These are phyloP conservation scores for Therioaphis trifolii DNA, from an alignment of 2,888 invertebrate genomes.

Conservation along the genomic window DNA sequence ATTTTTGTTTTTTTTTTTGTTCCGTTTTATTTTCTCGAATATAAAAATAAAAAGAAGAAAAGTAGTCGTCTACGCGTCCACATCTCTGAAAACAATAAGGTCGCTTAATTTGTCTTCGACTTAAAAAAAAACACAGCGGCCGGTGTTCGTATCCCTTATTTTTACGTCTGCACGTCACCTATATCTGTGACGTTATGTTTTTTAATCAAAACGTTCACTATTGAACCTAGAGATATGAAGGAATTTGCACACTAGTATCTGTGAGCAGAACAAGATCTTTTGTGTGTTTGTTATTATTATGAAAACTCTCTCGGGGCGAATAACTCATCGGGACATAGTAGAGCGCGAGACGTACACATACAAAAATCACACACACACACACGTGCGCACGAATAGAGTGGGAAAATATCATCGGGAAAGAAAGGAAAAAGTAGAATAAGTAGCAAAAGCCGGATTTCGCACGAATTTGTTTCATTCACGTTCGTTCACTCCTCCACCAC, in stretches of 20 bases:
- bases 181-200: constrained; percentile 4
- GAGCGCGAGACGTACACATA: not conserved
- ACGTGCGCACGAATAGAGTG: too few species aligned
- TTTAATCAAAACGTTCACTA: constrained; percentile 19
- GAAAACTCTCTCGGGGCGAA: constrained; percentile 52
- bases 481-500: not conserved
- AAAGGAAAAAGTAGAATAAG: not conserved
- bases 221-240: constrained; percentile 35
- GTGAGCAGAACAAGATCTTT: constrained; percentile 43
- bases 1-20: not conserved
- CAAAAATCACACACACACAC: not conserved
- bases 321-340: constrained; percentile 42
- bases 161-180: not conserved
- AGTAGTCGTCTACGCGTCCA: not conserved
- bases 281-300: constrained; percentile 56
- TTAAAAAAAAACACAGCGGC: not conserved
- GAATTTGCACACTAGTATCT: not conserved
- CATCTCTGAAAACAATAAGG: not conserved
- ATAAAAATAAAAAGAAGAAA: not conserved
- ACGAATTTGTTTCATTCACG: constrained; percentile 55
- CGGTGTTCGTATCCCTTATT: not conserved
- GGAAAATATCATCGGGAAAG: not conserved
- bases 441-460: constrained; percentile 49
- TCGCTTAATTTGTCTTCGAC: not conserved
- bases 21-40: not conserved